A percentile compares a stretch with the other conserved stretches of the same genome.
Evolutionary conservation across 2,888 invertebrate species (phyloP).

Genomic region (Unio delphinus): DNA sequence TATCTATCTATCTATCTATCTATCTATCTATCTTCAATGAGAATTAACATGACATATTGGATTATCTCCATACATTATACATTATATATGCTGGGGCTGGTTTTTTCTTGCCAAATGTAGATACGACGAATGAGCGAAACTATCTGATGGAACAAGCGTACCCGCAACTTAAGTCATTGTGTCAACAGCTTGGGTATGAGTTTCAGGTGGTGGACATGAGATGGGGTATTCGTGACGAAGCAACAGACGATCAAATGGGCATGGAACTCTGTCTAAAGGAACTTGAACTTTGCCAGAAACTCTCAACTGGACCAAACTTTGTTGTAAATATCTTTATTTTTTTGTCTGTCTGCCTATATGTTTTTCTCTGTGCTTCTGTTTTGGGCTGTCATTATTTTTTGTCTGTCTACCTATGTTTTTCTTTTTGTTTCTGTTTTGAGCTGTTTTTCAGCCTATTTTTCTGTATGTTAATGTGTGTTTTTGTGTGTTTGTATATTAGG

Average conservation of each 20-base stretch:
- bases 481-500: too few relatives aligned
- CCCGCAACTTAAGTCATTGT: constrained; percentile 56
- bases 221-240: constrained; percentile 64
- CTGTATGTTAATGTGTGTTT: too few relatives aligned
- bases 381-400: background rate
- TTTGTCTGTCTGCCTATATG: background rate
- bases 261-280: constrained; percentile 63
- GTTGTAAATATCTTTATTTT: constrained; percentile 43
- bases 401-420: background rate
- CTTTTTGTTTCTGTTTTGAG: background rate
- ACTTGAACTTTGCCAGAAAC: constrained; percentile 52
- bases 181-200: constrained; percentile 59
- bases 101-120: constrained; percentile 31
- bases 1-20: too few relatives aligned
- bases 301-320: constrained; percentile 65
- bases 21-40: too few relatives aligned
- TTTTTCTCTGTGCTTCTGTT: background rate
- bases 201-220: constrained; percentile 66
- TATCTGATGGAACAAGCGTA: constrained; percentile 58
- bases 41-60: too few relatives aligned
- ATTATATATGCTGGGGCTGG: background rate
- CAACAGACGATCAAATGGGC: constrained; percentile 60
- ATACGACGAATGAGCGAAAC: constrained; percentile 60
- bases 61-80: too few relatives aligned
- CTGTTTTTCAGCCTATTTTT: background rate